Evolutionary conservation across 2,888 invertebrate species (phyloP).

Genomic region (Opisthograptis luteolata): DNA sequence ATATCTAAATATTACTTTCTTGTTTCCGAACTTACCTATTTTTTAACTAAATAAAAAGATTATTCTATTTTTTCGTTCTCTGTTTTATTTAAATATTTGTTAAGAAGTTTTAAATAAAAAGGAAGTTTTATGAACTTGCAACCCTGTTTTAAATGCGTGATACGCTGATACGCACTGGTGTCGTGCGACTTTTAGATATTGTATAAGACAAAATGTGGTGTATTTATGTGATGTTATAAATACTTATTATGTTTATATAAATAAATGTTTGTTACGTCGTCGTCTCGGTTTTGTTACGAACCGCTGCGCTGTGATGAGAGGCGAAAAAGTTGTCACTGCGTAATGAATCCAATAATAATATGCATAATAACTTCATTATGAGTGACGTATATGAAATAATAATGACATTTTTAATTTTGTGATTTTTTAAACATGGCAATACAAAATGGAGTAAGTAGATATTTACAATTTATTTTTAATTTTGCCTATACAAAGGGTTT

Average conservation of each 20-base stretch:
- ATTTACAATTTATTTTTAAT: no score
- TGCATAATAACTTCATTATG: not conserved
- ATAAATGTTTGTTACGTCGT: constrained; percentile 33
- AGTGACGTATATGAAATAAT: not conserved
- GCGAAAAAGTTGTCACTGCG: constrained; percentile 27
- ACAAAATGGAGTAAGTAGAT: no score
- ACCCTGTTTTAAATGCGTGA: not conserved
- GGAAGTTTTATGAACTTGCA: not conserved
- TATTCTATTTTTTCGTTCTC: no score
- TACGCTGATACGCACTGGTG: constrained; percentile 3
- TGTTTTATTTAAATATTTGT: no score
- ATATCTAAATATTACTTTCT: no score
- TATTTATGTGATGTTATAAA: constrained; percentile 33
- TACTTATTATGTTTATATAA: constrained; percentile 32
- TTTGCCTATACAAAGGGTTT: no score
- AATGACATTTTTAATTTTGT: no score
- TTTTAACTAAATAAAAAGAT: no score
- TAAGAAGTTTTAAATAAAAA: no score
- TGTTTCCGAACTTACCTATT: no score
- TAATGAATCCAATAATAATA: constrained; percentile 4
- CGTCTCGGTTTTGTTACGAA: constrained; percentile 18
- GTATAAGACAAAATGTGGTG: constrained; percentile 25
- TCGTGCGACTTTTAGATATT: constrained; percentile 9
- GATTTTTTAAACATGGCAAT: no score
- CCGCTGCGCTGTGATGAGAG: constrained; percentile 12